Base-by-base conservation (phyloP, 2,113 vertebrate genomes). In the Bos indicus region DNA sequence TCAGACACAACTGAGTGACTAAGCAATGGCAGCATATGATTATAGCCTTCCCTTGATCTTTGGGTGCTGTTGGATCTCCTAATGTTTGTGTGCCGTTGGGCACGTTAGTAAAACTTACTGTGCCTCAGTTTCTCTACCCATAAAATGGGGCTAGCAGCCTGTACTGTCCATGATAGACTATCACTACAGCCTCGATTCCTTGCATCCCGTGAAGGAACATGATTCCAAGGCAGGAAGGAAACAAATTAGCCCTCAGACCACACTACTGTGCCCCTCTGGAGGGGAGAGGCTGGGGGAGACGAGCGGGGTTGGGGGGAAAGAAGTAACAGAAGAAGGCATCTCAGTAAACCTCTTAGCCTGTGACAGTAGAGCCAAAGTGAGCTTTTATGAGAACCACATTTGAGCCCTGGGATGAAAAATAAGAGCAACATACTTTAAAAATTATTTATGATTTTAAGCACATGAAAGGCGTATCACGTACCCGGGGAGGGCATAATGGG, bases 371-470 rank as follows among this genome's bases (percentile, higher is more conserved):
- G 97, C 97, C 98, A 94, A 97, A 97, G 83, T 12, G 11, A 87
- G 86, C 56, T 90, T 98, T 98, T 97, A 98, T 98, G 96, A 97
- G 95, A 98, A 98, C 98, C 98, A 98, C 91, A 97, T 98, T 98
- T 96, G 95, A 96, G 95, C 80, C 78, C 78, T 81, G 95, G 97
- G 91, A 97, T 98, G 90, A 96, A 98, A 98, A 97, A 92, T 98
- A 97, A 97, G 95, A 98, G 97, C 97, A 97, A 96, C 98, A 97
- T 98, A 97, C 97, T 98, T 98, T 96, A 98, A 98, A 96, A 97
- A 98, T 98, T 98, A 98, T 98, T 98, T 98, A 98, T 98, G 98
- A 98, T 98, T 98, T 97, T 98, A 97, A 98, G 98, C 97, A 98
- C 98, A 98, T 98, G 98, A 98, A 98, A 98, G 93, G 97, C 94